Evolutionary conservation across 2,888 invertebrate genomes (phyloP).

Genomic region (Lacanobia wlatinum): DNA sequence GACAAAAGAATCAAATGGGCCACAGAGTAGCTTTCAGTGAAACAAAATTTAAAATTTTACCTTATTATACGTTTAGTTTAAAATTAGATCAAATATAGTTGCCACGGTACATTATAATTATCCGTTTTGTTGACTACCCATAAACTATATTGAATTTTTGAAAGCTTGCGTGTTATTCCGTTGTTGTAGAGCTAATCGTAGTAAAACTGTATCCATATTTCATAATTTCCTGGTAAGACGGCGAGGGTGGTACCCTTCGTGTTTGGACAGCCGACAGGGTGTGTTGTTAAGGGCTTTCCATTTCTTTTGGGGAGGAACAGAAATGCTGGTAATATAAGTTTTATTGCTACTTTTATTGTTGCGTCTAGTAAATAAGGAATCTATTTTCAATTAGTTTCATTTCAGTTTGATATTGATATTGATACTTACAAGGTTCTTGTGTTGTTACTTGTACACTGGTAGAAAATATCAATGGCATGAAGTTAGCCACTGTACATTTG

Average conservation of each 20-base stretch:
- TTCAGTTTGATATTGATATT: neutral
- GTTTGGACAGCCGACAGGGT: constrained; percentile 21
- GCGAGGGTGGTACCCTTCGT: constrained; percentile 50
- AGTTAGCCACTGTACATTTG: too few species aligned
- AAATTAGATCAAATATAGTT: neutral
- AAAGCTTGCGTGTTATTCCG: constrained; percentile 54
- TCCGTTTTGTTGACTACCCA: constrained; percentile 1
- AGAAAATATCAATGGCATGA: too few species aligned
- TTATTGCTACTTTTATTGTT: constrained; percentile 14
- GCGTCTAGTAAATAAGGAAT: neutral
- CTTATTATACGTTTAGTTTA: neutral
- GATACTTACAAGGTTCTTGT: neutral
- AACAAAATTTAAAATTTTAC: too few species aligned
- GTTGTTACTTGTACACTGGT: too few species aligned
- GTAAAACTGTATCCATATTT: constrained; percentile 60
- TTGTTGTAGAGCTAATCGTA: constrained; percentile 48
- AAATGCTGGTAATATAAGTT: neutral
- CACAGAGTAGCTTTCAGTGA: too few species aligned
- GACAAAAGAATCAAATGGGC: too few species aligned
- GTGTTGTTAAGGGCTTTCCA: constrained; percentile 34
- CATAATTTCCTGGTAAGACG: constrained; percentile 58
- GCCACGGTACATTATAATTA: neutral
- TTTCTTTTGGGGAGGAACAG: constrained; percentile 23
- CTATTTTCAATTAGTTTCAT: neutral
- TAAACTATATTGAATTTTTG: constrained; percentile 35